Percentiles rank a stretch among this genome's conserved stretches.
These are phyloP conservation scores for Dromococcyx pavoninus DNA, from an alignment of 2,797 vertebrate species.

Conservation along the genomic window DNA sequence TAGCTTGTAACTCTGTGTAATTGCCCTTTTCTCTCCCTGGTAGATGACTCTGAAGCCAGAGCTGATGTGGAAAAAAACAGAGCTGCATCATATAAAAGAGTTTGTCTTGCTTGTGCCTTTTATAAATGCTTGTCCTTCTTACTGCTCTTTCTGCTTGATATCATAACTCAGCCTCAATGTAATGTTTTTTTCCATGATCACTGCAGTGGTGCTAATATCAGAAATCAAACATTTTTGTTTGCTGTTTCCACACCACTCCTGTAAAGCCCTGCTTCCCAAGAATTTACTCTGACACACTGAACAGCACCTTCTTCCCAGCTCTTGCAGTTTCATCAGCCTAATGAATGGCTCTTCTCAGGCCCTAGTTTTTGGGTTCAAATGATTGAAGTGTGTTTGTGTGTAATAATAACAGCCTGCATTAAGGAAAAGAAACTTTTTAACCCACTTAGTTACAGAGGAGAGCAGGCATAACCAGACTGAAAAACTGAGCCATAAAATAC, in stretches of 20 bases:
- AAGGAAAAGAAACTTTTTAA: background rate
- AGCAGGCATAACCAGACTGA: background rate
- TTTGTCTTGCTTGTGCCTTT: background rate
- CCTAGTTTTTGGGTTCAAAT: background rate
- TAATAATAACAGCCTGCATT: background rate
- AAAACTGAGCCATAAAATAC: background rate
- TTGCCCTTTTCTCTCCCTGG: background rate
- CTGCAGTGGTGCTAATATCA: background rate
- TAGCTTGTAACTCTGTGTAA: background rate
- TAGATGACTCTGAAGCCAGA: slow-evolving; percentile 4
- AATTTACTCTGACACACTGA: background rate
- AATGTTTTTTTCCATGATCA: background rate
- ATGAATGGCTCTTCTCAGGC: background rate
- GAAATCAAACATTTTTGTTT: background rate
- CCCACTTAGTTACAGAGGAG: background rate
- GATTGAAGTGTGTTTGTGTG: background rate
- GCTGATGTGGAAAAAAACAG: background rate
- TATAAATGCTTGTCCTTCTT: background rate
- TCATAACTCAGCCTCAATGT: background rate
- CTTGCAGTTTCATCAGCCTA: background rate
- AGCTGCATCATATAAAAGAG: background rate
- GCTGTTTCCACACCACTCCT: background rate
- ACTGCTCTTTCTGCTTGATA: background rate
- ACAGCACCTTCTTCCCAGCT: background rate
- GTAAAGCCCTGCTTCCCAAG: background rate